Evolutionary conservation across 2,888 invertebrate species (phyloP), one percentile per base, ranked within the genome.

Genomic region (Gymnoscelis rufifasciata): DNA sequence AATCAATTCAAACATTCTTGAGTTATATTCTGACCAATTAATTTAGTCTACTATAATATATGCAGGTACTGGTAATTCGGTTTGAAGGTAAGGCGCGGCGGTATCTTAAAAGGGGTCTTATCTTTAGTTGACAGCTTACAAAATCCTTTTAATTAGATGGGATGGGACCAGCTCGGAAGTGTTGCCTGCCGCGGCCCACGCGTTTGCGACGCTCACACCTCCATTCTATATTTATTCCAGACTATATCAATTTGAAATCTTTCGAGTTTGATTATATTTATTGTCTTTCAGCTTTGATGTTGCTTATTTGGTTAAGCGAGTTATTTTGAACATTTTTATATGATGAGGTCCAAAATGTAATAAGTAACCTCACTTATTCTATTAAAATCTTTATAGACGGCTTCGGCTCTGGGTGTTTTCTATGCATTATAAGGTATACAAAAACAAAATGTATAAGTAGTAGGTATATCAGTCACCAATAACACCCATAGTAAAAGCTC

Each of bases 131-230:
- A 88, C 87, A 86, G 82, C 78, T 83, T 72, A 87, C 84, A 84
- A 86, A 87, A 84, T 84, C 84, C 83, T 83, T 88, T 88, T 88
- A 88, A 88, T 88, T 87, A 86, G 77, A 56, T 62, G 59, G 70
- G 66, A 49, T 56, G 51, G 59, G 53, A 49, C 36, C 59, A 52
- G 64, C 59, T 57, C 60, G 54, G 14, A 38, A 52, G 61, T 61
- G 53, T 56, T 47, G 39, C 37, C 54, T 62, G 56, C 68, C 55
- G 59, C 62, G 73, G 74, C 75, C 70, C 77, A 74, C 79, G 74
- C 64, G 66, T 59, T 53, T 19, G 19, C 48, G 47, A 35, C 43
- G 36, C 56, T 59, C 60, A 19, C 15, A 12, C 27, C 41, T 43
- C 31, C 64, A 57, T 69, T 60, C 61, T 62, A 54, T 54, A 43